A percentile compares a stretch with the other conserved stretches of the same genome.
phyloP scores from a whole-genome alignment of 2,113 vertebrate species.

The Burhinus oedicnemus region DNA sequence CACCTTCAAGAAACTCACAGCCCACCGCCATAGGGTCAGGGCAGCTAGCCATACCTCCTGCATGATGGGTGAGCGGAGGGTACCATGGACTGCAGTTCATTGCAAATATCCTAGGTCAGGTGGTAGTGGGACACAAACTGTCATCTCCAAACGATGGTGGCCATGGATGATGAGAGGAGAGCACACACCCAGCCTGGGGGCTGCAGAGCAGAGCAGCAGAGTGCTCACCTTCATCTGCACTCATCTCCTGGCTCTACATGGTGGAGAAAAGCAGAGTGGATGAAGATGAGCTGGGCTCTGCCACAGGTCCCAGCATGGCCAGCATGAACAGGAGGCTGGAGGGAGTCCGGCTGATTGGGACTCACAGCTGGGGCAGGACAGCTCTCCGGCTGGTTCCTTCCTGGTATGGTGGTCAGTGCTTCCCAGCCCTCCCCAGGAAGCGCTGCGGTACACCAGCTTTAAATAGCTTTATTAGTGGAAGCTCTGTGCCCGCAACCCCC shows the following conservation, averaged over 20 bases:
- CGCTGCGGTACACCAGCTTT: neutral
- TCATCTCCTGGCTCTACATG: neutral
- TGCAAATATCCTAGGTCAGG: neutral
- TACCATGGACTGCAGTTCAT: fast-evolving
- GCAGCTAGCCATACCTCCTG: fast-evolving
- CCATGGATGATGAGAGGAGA: neutral
- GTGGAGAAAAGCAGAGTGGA: neutral
- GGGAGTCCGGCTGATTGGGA: fast-evolving
- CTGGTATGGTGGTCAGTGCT: fast-evolving
- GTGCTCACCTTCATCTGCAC: fast-evolving
- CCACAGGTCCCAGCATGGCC: neutral
- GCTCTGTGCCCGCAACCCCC: neutral
- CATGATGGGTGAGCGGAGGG: neutral
- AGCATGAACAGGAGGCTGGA: neutral
- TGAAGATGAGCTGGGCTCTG: neutral
- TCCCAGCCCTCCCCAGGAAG: constrained; percentile 37
- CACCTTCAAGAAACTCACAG: neutral
- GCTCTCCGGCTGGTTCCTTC: fast-evolving
- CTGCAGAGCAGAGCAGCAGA: neutral
- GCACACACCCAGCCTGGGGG: neutral
- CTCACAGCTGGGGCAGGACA: fast-evolving
- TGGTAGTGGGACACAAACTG: fast-evolving
- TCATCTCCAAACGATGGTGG: neutral
- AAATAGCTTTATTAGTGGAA: constrained; percentile 71
- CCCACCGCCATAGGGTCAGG: neutral